Percentiles rank a stretch among this genome's conserved stretches.
Evolutionary conservation across 2,113 vertebrate species (phyloP).

Genomic region (Calyptomena viridis): DNA sequence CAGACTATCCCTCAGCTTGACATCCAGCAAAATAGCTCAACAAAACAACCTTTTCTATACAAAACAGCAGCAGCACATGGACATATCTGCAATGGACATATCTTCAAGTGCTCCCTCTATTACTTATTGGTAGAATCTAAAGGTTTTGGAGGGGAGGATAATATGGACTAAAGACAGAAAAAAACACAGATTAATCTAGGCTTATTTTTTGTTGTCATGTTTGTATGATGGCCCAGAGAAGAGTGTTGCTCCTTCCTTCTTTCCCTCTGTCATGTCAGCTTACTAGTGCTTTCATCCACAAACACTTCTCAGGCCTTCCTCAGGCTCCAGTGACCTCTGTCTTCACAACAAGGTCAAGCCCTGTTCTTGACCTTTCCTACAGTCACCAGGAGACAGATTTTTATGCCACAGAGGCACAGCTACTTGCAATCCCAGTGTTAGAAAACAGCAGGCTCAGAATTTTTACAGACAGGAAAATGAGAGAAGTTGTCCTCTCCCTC

Average conservation of each 20-base stretch:
- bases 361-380: not conserved
- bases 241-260: not conserved
- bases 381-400: not conserved
- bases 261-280: not conserved
- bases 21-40: not conserved
- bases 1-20: not conserved
- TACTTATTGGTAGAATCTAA: not conserved
- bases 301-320: not conserved
- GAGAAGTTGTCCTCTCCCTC: not conserved
- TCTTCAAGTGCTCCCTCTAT: not conserved
- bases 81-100: not conserved
- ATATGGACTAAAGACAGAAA: not conserved
- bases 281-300: not conserved
- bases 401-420: rapidly evolving
- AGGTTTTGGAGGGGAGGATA: not conserved
- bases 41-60: not conserved
- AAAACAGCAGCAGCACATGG: not conserved
- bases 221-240: not conserved
- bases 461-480: not conserved
- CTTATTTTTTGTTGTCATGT: not conserved
- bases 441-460: not conserved
- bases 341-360: not conserved
- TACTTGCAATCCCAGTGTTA: not conserved
- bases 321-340: not conserved
- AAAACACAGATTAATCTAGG: not conserved